Percentiles rank a stretch among this genome's conserved stretches.
Conservation (phyloP, 1,140 invertebrate species). For the Plectrocnemia conspersa region DNA sequence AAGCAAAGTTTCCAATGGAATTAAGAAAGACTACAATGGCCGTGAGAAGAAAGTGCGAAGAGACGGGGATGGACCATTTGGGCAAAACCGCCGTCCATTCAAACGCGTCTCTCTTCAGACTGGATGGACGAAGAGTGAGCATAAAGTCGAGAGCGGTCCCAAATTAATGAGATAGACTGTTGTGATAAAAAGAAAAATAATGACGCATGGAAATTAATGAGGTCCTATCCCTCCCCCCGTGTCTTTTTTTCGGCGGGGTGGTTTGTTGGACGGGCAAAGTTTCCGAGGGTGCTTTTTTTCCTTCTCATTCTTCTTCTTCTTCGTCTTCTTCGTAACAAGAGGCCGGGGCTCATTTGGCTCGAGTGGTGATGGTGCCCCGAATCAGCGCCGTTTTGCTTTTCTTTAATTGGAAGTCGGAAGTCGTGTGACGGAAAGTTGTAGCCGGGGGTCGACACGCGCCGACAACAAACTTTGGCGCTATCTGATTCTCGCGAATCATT, state of each 20-base stretch:
- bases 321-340: constrained; percentile 23
- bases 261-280: background rate
- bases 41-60: constrained; percentile 1
- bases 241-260: background rate
- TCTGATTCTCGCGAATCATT: too few species aligned
- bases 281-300: constrained; percentile 10
- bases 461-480: too few species aligned
- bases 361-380: constrained; percentile 28
- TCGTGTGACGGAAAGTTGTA: background rate
- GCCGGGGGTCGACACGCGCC: too few species aligned
- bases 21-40: constrained; percentile 16
- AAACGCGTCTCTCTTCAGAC: constrained; percentile 15
- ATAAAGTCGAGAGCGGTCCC: constrained; percentile 31
- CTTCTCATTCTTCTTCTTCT: constrained; percentile 15
- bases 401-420: constrained; percentile 28
- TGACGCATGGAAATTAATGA: constrained; percentile 37
- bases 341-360: constrained; percentile 31
- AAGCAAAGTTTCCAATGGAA: constrained; percentile 8
- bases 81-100: constrained; percentile 27
- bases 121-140: constrained; percentile 4
- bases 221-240: constrained; percentile 17
- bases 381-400: constrained; percentile 30
- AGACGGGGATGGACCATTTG: constrained; percentile 5
- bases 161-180: constrained; percentile 37
- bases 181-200: constrained; percentile 37